Conservation (phyloP, 2,797 vertebrate genomes). For the Streptopelia turtur region DNA sequence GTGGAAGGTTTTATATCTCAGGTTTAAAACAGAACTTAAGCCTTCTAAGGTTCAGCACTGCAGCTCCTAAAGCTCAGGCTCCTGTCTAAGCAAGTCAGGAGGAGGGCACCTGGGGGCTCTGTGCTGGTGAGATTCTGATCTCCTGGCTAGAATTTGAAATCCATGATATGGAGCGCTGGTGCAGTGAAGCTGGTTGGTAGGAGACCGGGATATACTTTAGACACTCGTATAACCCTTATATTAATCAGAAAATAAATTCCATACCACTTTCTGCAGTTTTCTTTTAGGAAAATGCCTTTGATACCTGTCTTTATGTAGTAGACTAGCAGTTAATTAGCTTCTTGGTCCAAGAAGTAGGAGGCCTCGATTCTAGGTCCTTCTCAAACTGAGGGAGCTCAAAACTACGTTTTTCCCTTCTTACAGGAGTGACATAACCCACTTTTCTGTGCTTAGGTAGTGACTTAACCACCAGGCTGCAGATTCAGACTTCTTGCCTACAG, state of each 20-base stretch:
- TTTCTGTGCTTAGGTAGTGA: fast-evolving
- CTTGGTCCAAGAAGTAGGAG: not conserved
- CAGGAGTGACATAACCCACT: not conserved
- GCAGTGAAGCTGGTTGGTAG: not conserved
- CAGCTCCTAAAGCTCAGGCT: not conserved
- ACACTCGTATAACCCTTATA: not conserved
- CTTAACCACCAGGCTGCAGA: not conserved
- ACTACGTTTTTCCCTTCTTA: not conserved
- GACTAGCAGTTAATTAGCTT: not conserved
- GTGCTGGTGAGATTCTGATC: not conserved
- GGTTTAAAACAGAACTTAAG: not conserved
- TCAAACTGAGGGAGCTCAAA: not conserved
- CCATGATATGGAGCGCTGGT: not conserved
- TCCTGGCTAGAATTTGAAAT: not conserved
- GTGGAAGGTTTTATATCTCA: not conserved
- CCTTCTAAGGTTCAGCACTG: not conserved
- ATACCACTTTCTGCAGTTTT: not conserved
- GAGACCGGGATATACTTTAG: not conserved
- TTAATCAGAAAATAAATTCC: not conserved
- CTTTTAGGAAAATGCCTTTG: not conserved
- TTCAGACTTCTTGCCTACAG: not conserved
- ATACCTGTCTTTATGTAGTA: not conserved
- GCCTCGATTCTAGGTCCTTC: not conserved
- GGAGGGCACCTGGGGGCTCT: not conserved
- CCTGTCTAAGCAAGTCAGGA: not conserved